Percentiles rank a stretch among this genome's conserved stretches.
Evolutionary conservation across 2,797 vertebrate genomes (phyloP).

Genomic region (Eupleurogrammus muticus): DNA sequence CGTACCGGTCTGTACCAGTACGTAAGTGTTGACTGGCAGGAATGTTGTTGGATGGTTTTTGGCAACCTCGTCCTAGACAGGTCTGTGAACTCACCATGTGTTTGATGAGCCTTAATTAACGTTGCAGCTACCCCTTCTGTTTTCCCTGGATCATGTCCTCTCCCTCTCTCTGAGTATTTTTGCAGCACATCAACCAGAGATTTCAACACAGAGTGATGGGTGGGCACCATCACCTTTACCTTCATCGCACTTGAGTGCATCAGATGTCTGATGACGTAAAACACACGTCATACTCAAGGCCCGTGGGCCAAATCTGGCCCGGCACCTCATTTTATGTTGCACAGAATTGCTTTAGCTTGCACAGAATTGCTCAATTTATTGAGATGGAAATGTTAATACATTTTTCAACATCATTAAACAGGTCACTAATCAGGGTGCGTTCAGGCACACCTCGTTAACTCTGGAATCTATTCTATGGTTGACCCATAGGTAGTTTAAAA

Average conservation of each 20-base stretch:
- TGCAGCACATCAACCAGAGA: constrained; percentile 96
- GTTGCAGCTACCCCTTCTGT: background rate
- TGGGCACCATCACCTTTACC: constrained; percentile 89
- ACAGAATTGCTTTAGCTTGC: too few relatives aligned
- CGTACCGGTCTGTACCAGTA: background rate
- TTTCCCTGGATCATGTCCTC: background rate
- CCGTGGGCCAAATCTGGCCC: too few relatives aligned
- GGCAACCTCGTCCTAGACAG: constrained; percentile 94
- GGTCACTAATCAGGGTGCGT: too few relatives aligned
- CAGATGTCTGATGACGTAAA: too few relatives aligned
- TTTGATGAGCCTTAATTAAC: background rate
- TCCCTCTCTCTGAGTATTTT: constrained; percentile 79
- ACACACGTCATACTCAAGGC: too few relatives aligned
- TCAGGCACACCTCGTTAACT: too few relatives aligned
- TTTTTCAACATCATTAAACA: too few relatives aligned
- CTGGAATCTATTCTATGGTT: too few relatives aligned
- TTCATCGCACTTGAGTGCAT: constrained; percentile 89
- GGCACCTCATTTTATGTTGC: too few relatives aligned
- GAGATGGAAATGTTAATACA: too few relatives aligned
- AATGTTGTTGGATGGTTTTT: constrained; percentile 91
- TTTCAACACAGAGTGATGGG: constrained; percentile 92
- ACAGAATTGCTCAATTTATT: too few relatives aligned
- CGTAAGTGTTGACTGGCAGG: constrained; percentile 66
- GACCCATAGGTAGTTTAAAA: too few relatives aligned
- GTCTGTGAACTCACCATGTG: background rate